Evolutionary conservation across 2,888 invertebrate species (phyloP), one percentile per base, ranked within the genome.

Genomic region (Meloe dianella): DNA sequence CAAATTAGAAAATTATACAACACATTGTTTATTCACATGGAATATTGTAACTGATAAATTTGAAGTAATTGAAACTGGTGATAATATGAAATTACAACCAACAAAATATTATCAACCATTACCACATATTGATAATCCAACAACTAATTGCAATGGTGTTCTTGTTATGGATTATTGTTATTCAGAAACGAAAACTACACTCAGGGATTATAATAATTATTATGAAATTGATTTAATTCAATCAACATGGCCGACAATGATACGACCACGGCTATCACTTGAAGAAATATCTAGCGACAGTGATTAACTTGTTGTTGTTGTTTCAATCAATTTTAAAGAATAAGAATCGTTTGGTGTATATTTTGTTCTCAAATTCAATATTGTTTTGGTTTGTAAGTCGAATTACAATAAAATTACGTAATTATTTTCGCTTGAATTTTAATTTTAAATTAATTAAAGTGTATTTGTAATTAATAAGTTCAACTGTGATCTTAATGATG

Each of bases 21-120:
- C 83, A 12, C 78, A 79, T 65, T 83, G 82, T 68, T 71, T 83
- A 63, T 84, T 83, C 71, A 76, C 80, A 10, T 84, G 84, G 84
- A 83, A 82, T 68, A 83, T 84, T 32, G 76, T 76, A 57, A 81
- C 77, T 30, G 82, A 83, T 69, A 75, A 75, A 5, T 84, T 84
- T 66, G 81, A 82, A 70, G 74, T 83, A 10, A 78, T 84, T 56
- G 83, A 83, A 64, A 77, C 79, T 8, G 73, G 77, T 8, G 76
- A 77, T 38, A 71, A 77, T 63, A 75, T 75, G 51, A 78, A 79
- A 70, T 66, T 82, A 30, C 76, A 79, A 68, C 77, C 79, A n/a
- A 70, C 74, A 20, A 68, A 76, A 63, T 75, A 72, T 51, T 75
- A 72, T 47, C 69, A 71, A 61, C 73, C 72, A 63, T 72, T 76